Evolutionary conservation across 2,113 vertebrate species (phyloP).

Genomic region (Colinus virginianus): DNA sequence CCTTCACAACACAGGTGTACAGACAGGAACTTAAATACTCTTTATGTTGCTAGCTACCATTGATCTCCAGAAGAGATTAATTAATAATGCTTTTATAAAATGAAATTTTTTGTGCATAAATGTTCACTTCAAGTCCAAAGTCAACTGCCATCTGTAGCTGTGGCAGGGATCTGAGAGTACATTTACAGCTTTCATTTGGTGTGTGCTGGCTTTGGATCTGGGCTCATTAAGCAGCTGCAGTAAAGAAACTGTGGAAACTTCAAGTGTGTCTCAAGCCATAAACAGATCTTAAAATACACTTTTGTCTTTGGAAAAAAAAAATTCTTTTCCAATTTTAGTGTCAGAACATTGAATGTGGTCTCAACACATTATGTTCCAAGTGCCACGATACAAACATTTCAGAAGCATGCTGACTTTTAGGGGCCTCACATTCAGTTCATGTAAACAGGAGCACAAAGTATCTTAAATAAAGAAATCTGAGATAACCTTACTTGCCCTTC

Average conservation of each 20-base stretch:
- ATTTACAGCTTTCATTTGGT: slow-evolving; percentile 54
- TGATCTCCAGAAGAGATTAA: background rate
- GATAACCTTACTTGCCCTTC: slow-evolving; percentile 23
- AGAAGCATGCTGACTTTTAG: slow-evolving; percentile 42
- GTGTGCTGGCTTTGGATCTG: slow-evolving; percentile 36
- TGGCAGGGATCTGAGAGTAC: slow-evolving; percentile 11
- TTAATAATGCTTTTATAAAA: background rate
- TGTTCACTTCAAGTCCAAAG: background rate
- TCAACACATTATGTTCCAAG: background rate
- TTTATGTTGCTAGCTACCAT: background rate
- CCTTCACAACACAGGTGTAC: background rate
- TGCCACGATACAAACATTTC: slow-evolving; percentile 13
- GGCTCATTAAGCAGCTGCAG: slow-evolving; percentile 40
- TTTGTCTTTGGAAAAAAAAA: slow-evolving; percentile 3
- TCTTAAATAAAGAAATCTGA: slow-evolving; percentile 13
- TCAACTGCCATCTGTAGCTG: background rate
- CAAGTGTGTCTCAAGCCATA: slow-evolving; percentile 22
- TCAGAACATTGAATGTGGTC: background rate
- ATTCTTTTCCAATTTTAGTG: background rate
- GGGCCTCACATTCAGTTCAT: background rate
- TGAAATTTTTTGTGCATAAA: background rate
- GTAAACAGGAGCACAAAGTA: slow-evolving; percentile 27
- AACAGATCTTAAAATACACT: background rate
- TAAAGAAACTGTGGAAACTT: background rate
- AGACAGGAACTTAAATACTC: background rate